Evolutionary conservation across 2,888 invertebrate species (phyloP), one percentile per base, ranked within the genome.

Genomic region (Clanis bilineata): DNA sequence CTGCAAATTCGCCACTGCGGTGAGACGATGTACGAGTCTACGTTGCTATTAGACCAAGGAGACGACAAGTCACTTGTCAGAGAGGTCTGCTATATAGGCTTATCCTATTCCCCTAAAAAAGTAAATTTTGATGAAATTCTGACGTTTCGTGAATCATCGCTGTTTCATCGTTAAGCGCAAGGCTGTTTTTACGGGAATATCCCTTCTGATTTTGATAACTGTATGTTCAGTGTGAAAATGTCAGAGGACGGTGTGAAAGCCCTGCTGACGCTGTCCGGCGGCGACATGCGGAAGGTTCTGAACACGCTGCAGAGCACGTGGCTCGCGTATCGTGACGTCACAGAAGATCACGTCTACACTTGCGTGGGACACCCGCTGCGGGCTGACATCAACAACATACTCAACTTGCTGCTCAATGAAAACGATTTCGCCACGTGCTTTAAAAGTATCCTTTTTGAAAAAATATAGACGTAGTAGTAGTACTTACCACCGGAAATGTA

Each of bases 281-380:
- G 99, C 10, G 99, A 99, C 88, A 99, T 99, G 99, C 94, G 99
- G 69, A 97, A 97, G 85, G 98, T 99, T 0, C 88, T 99, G 22
- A 99, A 99, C 88, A 97, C 99, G 22, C 92, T 99, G 56, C 99
- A 99, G 92, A 98, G 98, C 89, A 97, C 98, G 10, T 96, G 97
- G 88, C 95, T 99, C 88, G 98, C 99, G 1, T 98, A 96, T 85
- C 96, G 96, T 69, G 92, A 93, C 67, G 97, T 99, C 36, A 96
- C 95, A 25, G 98, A 98, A 87, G 96, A 97, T 69, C 96, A 95
- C 81, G 99, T 94, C 2, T 99, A 99, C 86, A 95, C 96, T 1
- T 99, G 99, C 85, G 98, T 99, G 32, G 99, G 99, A 0, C 99
- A 99, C 88, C 99, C 99, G 1, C 91, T 97, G 21, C 96, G 96